These are phyloP conservation scores for Dynastes hyllus DNA, from an alignment of 2,888 invertebrate species.

Conservation along the genomic window DNA sequence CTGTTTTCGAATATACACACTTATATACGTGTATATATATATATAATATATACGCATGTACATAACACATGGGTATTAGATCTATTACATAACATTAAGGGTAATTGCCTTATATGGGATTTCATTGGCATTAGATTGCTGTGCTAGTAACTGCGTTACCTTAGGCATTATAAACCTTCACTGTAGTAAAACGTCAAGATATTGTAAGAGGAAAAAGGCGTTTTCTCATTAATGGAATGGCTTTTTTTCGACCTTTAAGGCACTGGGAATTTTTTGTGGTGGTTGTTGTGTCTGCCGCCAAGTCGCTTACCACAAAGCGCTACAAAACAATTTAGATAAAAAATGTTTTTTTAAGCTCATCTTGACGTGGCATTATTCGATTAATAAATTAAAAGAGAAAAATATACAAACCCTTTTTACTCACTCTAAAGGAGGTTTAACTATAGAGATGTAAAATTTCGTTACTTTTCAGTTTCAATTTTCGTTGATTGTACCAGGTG, in stretches of 20 bases:
- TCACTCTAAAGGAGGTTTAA: too few relatives aligned
- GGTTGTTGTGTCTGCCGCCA: not conserved
- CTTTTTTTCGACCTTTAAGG: not conserved
- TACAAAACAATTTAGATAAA: not conserved
- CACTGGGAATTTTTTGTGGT: not conserved
- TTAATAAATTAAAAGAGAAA: too few relatives aligned
- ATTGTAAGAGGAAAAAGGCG: not conserved
- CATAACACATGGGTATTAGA: too few relatives aligned
- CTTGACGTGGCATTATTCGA: not conserved
- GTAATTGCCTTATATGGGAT: too few relatives aligned
- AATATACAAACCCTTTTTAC: too few relatives aligned
- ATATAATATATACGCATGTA: not conserved
- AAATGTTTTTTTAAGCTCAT: not conserved
- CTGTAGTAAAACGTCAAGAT: not conserved
- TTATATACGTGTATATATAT: not conserved
- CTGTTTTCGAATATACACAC: slow-evolving; percentile 51
- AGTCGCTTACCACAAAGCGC: not conserved
- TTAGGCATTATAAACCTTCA: too few relatives aligned
- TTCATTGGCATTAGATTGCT: too few relatives aligned
- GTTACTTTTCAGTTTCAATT: too few relatives aligned
- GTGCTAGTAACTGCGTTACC: too few relatives aligned
- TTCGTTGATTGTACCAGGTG: too few relatives aligned
- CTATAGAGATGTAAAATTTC: too few relatives aligned
- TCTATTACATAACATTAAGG: too few relatives aligned
- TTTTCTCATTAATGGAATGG: not conserved